A percentile compares a stretch with the other conserved stretches of the same genome.
Evolutionary conservation across 2,888 invertebrate species (phyloP).

Genomic region (Lasioglossum figueresi): DNA sequence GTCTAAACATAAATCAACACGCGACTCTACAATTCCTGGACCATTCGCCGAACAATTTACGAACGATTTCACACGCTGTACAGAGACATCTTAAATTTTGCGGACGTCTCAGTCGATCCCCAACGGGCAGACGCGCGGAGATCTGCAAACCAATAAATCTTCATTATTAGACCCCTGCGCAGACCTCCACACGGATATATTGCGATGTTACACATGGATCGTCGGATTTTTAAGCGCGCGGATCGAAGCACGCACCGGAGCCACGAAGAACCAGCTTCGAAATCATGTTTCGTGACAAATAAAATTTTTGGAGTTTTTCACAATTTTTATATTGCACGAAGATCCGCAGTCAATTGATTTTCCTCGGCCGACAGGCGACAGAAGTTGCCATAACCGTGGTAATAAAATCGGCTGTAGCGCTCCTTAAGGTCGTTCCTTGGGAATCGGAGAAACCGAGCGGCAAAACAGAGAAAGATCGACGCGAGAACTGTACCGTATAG

Average conservation of each 20-base stretch:
- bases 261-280: neutral
- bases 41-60: slow-evolving; percentile 34
- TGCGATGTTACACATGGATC: neutral
- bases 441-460: slow-evolving; percentile 28
- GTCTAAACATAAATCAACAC: slow-evolving; percentile 32
- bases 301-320: too few species aligned
- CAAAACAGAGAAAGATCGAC: slow-evolving; percentile 45
- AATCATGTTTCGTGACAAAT: neutral
- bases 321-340: too few species aligned
- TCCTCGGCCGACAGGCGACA: neutral
- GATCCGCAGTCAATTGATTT: too few species aligned
- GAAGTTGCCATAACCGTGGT: too few species aligned
- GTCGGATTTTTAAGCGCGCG: neutral
- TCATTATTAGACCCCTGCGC: slow-evolving; percentile 27
- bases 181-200: neutral
- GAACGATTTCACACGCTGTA: slow-evolving; percentile 2
- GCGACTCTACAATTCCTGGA: neutral
- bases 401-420: neutral
- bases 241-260: neutral
- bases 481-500: slow-evolving; percentile 16
- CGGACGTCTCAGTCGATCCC: slow-evolving; percentile 32
- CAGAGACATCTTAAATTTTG: slow-evolving; percentile 17
- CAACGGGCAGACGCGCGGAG: slow-evolving; percentile 19
- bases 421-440: neutral
- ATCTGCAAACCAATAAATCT: slow-evolving; percentile 25